Conservation (phyloP, 2,797 vertebrate species). For the Lophura swinhoii region DNA sequence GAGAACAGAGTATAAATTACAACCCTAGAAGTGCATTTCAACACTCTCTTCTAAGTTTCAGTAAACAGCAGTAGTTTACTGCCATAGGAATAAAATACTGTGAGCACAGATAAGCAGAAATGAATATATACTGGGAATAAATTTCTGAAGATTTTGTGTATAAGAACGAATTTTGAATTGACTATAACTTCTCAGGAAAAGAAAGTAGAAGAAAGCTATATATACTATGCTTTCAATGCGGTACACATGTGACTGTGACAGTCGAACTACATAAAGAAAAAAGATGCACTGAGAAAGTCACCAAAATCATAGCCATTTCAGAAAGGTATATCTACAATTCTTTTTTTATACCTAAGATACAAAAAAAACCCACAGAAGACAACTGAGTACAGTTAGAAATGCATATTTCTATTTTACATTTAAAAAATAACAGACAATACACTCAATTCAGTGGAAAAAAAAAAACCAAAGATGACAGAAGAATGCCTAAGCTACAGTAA, state of each 20-base stretch:
- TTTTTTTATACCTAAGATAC: neutral
- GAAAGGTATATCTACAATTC: neutral
- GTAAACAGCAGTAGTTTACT: neutral
- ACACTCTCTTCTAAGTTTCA: neutral
- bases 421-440: neutral
- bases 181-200: neutral
- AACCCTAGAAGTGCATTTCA: neutral
- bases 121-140: fast-evolving
- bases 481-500: neutral
- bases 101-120: neutral
- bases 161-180: neutral
- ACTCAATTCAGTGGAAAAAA: neutral
- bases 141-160: neutral
- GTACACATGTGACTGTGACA: neutral
- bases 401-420: neutral
- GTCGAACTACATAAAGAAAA: neutral
- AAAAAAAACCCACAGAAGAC: neutral
- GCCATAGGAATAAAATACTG: neutral
- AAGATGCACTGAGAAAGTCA: neutral
- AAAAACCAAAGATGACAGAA: neutral
- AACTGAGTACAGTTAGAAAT: neutral
- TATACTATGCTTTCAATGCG: neutral
- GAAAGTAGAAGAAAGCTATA: neutral
- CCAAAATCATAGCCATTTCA: neutral
- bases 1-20: neutral